A percentile compares a stretch with the other conserved stretches of the same genome.
These are phyloP conservation scores for Drosophila hydei DNA, from an alignment of 1,140 invertebrate genomes.

Conservation along the genomic window DNA sequence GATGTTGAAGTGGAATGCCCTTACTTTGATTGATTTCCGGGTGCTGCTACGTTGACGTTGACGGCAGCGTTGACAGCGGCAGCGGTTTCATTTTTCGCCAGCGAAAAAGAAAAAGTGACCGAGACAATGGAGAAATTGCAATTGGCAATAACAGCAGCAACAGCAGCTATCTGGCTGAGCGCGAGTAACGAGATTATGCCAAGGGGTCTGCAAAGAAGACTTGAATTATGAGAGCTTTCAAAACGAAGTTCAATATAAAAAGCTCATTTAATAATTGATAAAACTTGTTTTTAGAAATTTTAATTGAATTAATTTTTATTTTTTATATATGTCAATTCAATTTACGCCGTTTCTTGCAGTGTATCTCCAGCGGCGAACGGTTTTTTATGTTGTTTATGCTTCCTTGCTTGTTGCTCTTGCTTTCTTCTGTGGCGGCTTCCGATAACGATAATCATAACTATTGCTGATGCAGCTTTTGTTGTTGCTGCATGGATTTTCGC, in stretches of 20 bases:
- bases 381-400: neutral
- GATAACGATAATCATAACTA: constrained; percentile 56
- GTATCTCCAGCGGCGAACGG: constrained; percentile 9
- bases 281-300: neutral
- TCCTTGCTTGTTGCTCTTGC: constrained; percentile 19
- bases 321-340: neutral
- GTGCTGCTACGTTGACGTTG: constrained; percentile 33
- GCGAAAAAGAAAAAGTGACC: constrained; percentile 57
- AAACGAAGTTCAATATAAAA: neutral
- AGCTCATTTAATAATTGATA: neutral
- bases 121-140: constrained; percentile 54
- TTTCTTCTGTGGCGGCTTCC: constrained; percentile 37
- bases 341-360: neutral
- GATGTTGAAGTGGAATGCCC: constrained; percentile 66
- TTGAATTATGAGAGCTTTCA: neutral
- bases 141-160: constrained; percentile 29
- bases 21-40: constrained; percentile 74
- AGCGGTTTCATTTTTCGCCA: constrained; percentile 57
- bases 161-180: constrained; percentile 8
- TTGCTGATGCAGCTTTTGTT: constrained; percentile 20
- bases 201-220: constrained; percentile 2
- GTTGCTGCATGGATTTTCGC: constrained; percentile 56
- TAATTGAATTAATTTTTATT: neutral
- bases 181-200: constrained; percentile 19
- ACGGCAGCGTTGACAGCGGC: constrained; percentile 7